Conservation (phyloP, 2,888 invertebrate genomes). For the Torymus texanus region DNA sequence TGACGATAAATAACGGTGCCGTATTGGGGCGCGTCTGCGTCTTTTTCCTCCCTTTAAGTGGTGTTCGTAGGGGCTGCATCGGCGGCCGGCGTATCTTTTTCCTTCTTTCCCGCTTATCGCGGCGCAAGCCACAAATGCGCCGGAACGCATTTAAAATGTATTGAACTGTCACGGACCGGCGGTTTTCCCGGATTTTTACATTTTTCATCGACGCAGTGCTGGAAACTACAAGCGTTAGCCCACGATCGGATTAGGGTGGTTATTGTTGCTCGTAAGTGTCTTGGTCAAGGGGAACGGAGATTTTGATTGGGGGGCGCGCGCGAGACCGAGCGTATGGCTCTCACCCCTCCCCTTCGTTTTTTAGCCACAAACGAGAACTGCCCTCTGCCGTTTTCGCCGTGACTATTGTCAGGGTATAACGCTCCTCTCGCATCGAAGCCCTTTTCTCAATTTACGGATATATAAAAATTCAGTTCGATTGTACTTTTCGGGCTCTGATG, state of each 20-base stretch:
- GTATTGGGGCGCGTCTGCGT: constrained; percentile 65
- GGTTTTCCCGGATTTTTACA: constrained; percentile 72
- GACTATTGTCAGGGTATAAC: not conserved
- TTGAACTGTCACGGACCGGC: constrained; percentile 73
- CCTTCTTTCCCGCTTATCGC: constrained; percentile 20
- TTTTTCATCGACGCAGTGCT: constrained; percentile 69
- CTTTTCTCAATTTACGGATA: constrained; percentile 25
- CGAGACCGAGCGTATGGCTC: not conserved
- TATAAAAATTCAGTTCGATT: constrained; percentile 48
- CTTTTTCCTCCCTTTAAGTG: constrained; percentile 55
- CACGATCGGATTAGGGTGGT: constrained; percentile 67
- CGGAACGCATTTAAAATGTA: constrained; percentile 75
- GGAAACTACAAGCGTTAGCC: constrained; percentile 46
- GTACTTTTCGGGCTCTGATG: not conserved
- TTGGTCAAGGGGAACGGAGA: constrained; percentile 60
- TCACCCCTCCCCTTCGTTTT: not conserved
- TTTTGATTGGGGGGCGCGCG: not conserved
- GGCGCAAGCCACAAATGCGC: constrained; percentile 69
- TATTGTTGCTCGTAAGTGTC: constrained; percentile 62
- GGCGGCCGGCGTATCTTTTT: constrained; percentile 15
- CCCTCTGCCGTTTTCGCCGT: not conserved
- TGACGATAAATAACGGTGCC: constrained; percentile 73
- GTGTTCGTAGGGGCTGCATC: constrained; percentile 44
- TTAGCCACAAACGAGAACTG: no score
- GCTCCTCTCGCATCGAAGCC: not conserved